These are phyloP conservation scores for Pampusana beccarii DNA, from an alignment of 2,113 vertebrate genomes.

Conservation along the genomic window DNA sequence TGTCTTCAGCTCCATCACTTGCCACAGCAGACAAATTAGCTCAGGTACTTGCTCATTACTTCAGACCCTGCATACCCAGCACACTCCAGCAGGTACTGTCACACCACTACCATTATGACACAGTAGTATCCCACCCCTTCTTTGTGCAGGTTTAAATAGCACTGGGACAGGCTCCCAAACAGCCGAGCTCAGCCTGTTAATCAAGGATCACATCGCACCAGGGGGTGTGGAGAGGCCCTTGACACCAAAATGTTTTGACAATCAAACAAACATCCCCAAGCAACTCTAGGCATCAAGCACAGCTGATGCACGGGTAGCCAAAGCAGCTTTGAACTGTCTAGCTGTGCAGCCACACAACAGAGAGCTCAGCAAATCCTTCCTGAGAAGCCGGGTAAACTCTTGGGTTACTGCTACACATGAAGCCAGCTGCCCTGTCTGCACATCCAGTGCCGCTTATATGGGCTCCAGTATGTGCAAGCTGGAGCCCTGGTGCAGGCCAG, in stretches of 20 bases:
- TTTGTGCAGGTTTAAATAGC: not conserved
- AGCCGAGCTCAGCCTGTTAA: not conserved
- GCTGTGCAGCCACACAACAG: not conserved
- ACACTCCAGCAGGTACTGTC: not conserved
- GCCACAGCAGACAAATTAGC: not conserved
- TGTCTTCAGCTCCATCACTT: not conserved
- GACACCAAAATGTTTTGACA: slow-evolving; percentile 48
- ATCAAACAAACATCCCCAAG: slow-evolving; percentile 39
- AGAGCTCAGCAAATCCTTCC: slow-evolving; percentile 26
- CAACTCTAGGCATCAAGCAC: not conserved
- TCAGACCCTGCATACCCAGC: not conserved
- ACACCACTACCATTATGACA: not conserved
- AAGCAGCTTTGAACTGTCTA: slow-evolving; percentile 21
- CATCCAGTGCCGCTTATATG: not conserved
- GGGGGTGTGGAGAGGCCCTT: not conserved
- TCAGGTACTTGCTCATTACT: not conserved
- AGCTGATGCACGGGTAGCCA: not conserved
- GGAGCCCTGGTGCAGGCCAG: not conserved
- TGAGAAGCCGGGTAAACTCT: not conserved
- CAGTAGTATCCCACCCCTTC: not conserved
- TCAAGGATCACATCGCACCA: not conserved
- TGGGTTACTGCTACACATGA: not conserved
- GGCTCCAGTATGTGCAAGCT: not conserved
- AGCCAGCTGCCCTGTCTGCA: slow-evolving; percentile 1
- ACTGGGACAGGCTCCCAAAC: not conserved